Evolutionary conservation across 2,113 vertebrate genomes (phyloP).

Genomic region (Brachirus orientalis): DNA sequence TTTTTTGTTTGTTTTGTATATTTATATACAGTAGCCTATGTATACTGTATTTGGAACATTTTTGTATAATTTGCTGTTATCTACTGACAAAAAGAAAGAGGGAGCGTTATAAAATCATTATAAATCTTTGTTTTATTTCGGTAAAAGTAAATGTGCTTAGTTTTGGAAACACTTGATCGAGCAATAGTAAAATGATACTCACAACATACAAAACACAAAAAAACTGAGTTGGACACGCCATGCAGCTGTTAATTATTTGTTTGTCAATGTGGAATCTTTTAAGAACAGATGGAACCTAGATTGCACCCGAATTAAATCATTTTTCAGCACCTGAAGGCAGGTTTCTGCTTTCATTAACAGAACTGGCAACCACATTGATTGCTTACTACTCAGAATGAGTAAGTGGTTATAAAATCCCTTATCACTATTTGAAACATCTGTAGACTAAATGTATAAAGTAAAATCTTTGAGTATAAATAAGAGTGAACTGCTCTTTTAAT

Average conservation of each 20-base stretch:
- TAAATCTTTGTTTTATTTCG: too few relatives aligned
- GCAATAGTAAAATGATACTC: constrained; percentile 43
- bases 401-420: constrained; percentile 17
- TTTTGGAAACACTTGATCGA: constrained; percentile 18
- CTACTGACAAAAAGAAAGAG: too few relatives aligned
- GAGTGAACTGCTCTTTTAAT: not conserved
- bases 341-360: constrained; percentile 56
- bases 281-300: constrained; percentile 42
- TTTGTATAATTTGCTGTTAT: too few relatives aligned
- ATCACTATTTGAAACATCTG: constrained; percentile 5
- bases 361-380: constrained; percentile 22
- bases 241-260: constrained; percentile 43
- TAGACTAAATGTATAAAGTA: not conserved
- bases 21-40: too few relatives aligned
- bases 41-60: too few relatives aligned
- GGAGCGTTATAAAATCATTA: too few relatives aligned
- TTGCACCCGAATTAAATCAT: constrained; percentile 47
- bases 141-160: constrained; percentile 21
- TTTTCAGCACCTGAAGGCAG: constrained; percentile 29
- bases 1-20: too few relatives aligned
- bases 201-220: constrained; percentile 32
- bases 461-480: constrained; percentile 11
- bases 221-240: constrained; percentile 38
- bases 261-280: constrained; percentile 54
- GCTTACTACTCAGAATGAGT: constrained; percentile 24